Conservation (phyloP, 2,113 vertebrate genomes). For the Lethenteron reissneri region DNA sequence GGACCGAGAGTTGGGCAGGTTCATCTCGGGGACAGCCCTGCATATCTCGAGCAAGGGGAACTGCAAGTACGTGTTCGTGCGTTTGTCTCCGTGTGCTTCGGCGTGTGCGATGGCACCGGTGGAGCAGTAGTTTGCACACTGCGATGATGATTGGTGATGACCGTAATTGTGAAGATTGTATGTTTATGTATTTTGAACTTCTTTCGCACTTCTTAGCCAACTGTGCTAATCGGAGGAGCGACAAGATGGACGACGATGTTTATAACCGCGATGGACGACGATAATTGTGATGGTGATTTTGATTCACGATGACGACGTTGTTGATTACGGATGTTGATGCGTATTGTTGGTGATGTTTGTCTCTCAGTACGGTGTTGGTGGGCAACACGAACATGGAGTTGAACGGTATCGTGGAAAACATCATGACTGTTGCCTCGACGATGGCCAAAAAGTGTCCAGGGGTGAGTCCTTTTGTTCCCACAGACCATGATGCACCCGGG, state of each 20-base stretch:
- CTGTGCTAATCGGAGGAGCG: neutral
- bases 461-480: constrained; percentile 22
- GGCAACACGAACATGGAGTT: constrained; percentile 40
- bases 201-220: constrained; percentile 14
- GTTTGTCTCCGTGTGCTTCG: neutral
- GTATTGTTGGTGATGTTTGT: neutral
- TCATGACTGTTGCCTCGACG: constrained; percentile 23
- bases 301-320: neutral
- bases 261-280: neutral
- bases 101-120: constrained; percentile 14
- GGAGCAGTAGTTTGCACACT: too few relatives aligned
- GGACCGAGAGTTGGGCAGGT: constrained; percentile 27
- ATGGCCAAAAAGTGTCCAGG: constrained; percentile 26
- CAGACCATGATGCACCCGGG: too few relatives aligned
- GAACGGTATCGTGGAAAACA: constrained; percentile 35
- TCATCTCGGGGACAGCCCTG: constrained; percentile 36
- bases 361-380: constrained; percentile 33
- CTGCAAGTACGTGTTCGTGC: constrained; percentile 38
- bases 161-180: constrained; percentile 17
- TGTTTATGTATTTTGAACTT: constrained; percentile 20
- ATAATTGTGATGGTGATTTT: neutral
- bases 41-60: constrained; percentile 41
- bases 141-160: too few relatives aligned
- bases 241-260: neutral
- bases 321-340: neutral